Percentiles rank a stretch among this genome's conserved stretches.
phyloP scores from a whole-genome alignment of 2,797 vertebrate genomes.

The Dryobates pubescens region DNA sequence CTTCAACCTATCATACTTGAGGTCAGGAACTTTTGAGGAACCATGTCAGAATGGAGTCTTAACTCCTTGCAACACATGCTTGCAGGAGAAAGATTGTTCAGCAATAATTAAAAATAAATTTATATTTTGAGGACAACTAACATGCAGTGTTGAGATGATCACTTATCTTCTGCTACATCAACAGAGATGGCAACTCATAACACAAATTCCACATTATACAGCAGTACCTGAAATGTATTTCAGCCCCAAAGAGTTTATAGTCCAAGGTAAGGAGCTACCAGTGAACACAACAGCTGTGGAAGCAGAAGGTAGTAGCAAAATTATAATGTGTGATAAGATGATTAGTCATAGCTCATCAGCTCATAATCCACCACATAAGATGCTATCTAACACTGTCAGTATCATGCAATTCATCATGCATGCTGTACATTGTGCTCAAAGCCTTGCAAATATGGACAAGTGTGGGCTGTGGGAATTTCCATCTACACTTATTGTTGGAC shows the following conservation, averaged over 20 bases:
- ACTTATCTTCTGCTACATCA: neutral
- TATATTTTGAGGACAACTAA: neutral
- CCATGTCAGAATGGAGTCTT: neutral
- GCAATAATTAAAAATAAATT: neutral
- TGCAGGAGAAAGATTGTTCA: neutral
- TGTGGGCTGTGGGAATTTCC: neutral
- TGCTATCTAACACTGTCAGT: neutral
- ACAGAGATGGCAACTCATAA: neutral
- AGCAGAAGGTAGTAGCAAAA: slow-evolving; percentile 1
- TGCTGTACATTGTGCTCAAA: neutral
- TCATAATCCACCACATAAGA: slow-evolving; percentile 8
- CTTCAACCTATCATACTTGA: neutral
- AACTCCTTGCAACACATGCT: neutral
- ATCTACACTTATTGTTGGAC: neutral
- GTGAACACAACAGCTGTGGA: neutral
- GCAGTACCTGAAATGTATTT: neutral
- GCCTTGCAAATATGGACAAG: neutral
- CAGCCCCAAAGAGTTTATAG: neutral
- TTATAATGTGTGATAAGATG: slow-evolving; percentile 18
- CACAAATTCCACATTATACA: neutral
- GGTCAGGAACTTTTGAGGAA: neutral
- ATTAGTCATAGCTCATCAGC: slow-evolving; percentile 17
- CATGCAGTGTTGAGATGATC: neutral
- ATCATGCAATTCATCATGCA: neutral
- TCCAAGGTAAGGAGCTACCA: neutral